Percentiles rank a stretch among this genome's conserved stretches.
Evolutionary conservation across 2,113 vertebrate species (phyloP).

Genomic region (Microtus oregoni): DNA sequence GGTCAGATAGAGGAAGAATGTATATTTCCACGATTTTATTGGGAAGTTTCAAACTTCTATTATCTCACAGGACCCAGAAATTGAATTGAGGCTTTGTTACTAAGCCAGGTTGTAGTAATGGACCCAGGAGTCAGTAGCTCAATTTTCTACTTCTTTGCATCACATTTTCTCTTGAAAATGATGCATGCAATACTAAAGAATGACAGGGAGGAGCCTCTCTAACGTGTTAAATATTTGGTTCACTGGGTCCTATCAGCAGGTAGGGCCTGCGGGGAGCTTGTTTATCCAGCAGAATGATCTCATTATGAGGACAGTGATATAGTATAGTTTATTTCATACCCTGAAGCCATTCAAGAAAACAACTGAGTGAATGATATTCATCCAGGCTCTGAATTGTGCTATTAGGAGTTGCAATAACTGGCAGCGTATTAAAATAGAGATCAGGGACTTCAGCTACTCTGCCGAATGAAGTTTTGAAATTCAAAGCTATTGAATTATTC

Average conservation of each 20-base stretch:
- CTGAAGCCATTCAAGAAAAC: conserved; percentile 81
- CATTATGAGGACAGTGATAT: conserved; percentile 84
- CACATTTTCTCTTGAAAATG: conserved; percentile 81
- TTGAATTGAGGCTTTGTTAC: conserved; percentile 78
- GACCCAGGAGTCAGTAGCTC: conserved; percentile 68
- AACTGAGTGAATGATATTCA: conserved; percentile 78
- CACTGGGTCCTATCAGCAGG: conserved; percentile 76
- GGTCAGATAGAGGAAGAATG: conserved; percentile 67
- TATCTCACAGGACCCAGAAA: conserved; percentile 74
- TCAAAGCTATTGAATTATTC: conserved; percentile 84
- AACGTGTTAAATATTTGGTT: conserved; percentile 82
- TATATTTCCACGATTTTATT: conserved; percentile 70
- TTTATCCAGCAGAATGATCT: conserved; percentile 83
- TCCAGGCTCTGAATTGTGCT: conserved; percentile 67
- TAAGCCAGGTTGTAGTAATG: conserved; percentile 52
- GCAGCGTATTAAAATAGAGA: conserved; percentile 84
- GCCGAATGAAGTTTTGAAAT: conserved; percentile 79
- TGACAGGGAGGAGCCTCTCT: conserved; percentile 69
- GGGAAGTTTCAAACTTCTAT: conserved; percentile 67
- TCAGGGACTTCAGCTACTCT: conserved; percentile 71
- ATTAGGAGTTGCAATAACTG: conserved; percentile 81
- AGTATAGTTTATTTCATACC: conserved; percentile 80
- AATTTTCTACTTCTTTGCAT: conserved; percentile 82
- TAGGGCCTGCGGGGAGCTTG: conserved; percentile 75
- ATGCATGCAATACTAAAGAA: conserved; percentile 69